Conservation (phyloP, 1,140 invertebrate species). For the Eriocheir sinensis region DNA sequence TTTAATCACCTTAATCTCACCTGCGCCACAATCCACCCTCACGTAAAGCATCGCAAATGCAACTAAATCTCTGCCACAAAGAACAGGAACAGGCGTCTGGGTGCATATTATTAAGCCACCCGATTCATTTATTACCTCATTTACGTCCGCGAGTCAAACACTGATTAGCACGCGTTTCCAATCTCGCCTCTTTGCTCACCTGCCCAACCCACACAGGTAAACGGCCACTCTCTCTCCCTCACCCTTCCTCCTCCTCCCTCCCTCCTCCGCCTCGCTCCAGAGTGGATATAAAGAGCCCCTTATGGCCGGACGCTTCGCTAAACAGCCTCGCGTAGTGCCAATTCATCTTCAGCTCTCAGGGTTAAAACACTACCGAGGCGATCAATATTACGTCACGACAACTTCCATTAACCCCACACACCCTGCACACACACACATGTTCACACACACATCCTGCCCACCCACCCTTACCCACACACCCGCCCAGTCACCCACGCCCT, state of each 20-base stretch:
- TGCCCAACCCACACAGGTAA: neutral
- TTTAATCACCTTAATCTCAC: neutral
- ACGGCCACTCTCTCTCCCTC: no score
- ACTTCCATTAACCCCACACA: conserved; percentile 5
- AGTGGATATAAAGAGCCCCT: neutral
- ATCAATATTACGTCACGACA: conserved; percentile 29
- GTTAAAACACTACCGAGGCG: neutral
- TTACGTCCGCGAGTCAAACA: neutral
- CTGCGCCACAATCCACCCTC: no score
- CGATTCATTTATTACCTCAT: neutral
- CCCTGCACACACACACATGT: neutral
- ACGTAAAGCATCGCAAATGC: neutral
- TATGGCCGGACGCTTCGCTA: neutral
- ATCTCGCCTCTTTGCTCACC: neutral
- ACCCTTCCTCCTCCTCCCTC: neutral
- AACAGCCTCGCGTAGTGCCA: neutral
- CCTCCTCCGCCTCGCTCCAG: neutral
- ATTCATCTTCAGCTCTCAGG: conserved; percentile 31
- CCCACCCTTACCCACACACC: conserved; percentile 47
- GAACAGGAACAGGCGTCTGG: neutral
- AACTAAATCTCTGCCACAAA: neutral
- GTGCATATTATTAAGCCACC: neutral
- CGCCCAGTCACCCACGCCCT: conserved; percentile 9
- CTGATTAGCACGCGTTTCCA: neutral
- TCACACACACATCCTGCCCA: conserved; percentile 47